Conservation (phyloP, 2,888 invertebrate genomes). For the Napeogenes inachia region DNA sequence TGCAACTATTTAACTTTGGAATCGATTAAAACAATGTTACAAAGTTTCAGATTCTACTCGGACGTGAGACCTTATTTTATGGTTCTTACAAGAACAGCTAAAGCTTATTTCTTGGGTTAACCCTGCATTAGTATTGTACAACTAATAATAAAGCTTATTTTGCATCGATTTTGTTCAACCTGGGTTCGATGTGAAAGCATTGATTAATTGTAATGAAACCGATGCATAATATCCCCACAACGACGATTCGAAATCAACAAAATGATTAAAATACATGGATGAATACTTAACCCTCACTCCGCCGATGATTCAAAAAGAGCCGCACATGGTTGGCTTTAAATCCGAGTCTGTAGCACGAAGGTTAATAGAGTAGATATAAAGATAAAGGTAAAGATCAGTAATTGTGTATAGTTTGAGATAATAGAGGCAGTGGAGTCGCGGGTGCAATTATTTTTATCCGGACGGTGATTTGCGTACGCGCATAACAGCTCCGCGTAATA, state of each 20-base stretch:
- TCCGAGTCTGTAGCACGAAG: neutral
- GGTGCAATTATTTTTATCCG: constrained; percentile 66
- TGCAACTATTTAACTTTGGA: neutral
- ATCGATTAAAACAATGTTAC: neutral
- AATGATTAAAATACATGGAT: neutral
- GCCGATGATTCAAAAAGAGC: neutral
- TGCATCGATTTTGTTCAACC: constrained; percentile 52
- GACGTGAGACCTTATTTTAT: constrained; percentile 23
- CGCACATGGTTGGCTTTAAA: neutral
- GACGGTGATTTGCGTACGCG: constrained; percentile 39
- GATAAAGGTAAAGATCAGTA: constrained; percentile 48
- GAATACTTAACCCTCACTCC: neutral
- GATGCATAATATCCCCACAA: constrained; percentile 43
- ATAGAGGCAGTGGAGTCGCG: constrained; percentile 50
- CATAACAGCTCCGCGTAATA: constrained; percentile 30
- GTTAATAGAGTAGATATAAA: constrained; percentile 16
- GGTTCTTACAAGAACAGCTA: constrained; percentile 19
- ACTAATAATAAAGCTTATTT: constrained; percentile 53
- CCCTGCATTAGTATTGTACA: constrained; percentile 54
- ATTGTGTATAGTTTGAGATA: constrained; percentile 64
- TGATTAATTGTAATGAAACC: constrained; percentile 72
- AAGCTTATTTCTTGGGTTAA: constrained; percentile 44
- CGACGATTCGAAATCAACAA: constrained; percentile 21
- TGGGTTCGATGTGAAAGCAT: constrained; percentile 55
- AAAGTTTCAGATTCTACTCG: neutral